Base-by-base conservation (phyloP, 1,140 invertebrate species). In the Chrysomallon squamiferum region DNA sequence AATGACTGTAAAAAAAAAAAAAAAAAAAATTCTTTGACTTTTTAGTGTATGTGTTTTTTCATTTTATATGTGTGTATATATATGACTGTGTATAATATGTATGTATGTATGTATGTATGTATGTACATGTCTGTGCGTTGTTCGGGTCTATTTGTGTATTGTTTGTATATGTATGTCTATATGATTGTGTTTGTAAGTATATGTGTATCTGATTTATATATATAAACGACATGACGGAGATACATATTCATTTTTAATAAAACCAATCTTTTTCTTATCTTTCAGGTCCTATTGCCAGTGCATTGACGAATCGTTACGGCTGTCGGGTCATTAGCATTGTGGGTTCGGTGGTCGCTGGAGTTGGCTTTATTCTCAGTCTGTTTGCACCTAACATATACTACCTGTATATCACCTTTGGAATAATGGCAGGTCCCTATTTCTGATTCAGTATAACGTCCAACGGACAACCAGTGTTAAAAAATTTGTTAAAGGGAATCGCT, bases 231-330 rank as follows among this genome's bases (percentile, higher is more conserved):
- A 43, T 43, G n/a, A 13, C 11, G n/a, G 25, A 47, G 25, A 47
- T 29, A 27, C 20, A 25, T 11, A 45, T 52, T 70, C 11, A 15
- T 49, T 54, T n/a, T n/a, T n/a, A n/a, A 43, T 43, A 43, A 13
- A 43, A 43, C n/a, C n/a, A 47, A 47, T 29, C 18, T 27, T 38
- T 11, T 54, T 52, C 68, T 15, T 18, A 38, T 54, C 4, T 76
- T 85, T 41, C 87, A 95, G 94, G 95, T 77, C 96, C 97, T 11
- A 88, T 98, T 60, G 95, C 97, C 59, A 96, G 95, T 72, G 95
- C 95, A 32, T 86, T 99, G 78, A 95, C 95, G 62, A 99, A 98
- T 87, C 96, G 95, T 82, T 98, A 91, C 85, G 96, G 96, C 7
- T 98, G 96, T 84, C 90, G 96, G 6, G 88, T 90, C 0, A 95